These are phyloP conservation scores for Apogon talboti DNA, from an alignment of 2,797 vertebrate genomes.

Conservation along the genomic window DNA sequence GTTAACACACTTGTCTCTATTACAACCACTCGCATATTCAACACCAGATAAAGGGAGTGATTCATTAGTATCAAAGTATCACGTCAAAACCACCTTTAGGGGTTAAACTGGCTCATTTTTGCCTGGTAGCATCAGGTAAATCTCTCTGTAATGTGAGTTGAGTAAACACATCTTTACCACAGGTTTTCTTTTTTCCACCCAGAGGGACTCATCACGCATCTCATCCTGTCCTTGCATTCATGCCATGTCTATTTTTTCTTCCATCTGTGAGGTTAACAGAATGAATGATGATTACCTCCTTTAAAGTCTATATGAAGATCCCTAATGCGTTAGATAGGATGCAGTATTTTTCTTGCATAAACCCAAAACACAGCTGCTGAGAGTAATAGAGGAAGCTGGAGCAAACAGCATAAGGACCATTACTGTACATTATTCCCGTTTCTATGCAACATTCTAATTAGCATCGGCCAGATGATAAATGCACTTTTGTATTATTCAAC, in stretches of 20 bases:
- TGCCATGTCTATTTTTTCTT: neutral
- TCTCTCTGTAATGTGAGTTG: neutral
- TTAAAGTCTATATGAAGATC: neutral
- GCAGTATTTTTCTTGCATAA: slow-evolving; percentile 21
- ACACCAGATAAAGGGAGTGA: too few species aligned
- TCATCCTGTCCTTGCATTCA: slow-evolving; percentile 16
- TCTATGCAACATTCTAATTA: slow-evolving; percentile 74
- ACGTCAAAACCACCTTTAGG: too few species aligned
- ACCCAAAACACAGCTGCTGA: slow-evolving; percentile 34
- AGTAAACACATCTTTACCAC: neutral
- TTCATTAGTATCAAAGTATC: too few species aligned
- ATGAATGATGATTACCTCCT: slow-evolving; percentile 20
- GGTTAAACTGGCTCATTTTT: slow-evolving; percentile 15
- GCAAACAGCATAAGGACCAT: slow-evolving; percentile 54
- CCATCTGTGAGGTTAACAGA: slow-evolving; percentile 28
- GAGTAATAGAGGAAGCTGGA: slow-evolving; percentile 40
- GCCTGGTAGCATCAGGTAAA: neutral
- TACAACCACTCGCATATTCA: neutral
- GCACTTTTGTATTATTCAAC: slow-evolving; percentile 72
- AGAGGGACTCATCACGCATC: slow-evolving; percentile 14
- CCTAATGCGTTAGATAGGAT: slow-evolving; percentile 21
- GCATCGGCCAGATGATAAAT: slow-evolving; percentile 71
- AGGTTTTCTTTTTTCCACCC: neutral
- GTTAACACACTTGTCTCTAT: slow-evolving; percentile 28
- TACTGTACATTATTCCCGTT: slow-evolving; percentile 68